These are phyloP conservation scores for Poecilobothrus nobilitatus DNA, from an alignment of 2,888 invertebrate genomes.

Conservation along the genomic window DNA sequence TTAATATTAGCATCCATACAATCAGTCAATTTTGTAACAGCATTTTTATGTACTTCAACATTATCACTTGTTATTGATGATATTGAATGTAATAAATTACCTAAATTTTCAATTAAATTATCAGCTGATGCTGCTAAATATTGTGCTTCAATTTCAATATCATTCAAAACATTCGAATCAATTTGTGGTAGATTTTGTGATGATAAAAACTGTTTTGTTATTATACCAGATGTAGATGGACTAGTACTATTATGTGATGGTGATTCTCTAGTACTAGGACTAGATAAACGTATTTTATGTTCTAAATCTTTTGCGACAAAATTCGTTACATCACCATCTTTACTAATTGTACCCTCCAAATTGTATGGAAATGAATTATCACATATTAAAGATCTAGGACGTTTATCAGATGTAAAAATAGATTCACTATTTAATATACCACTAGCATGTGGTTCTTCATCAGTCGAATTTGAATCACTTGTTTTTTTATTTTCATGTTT, in stretches of 20 bases:
- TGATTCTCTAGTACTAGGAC: slow-evolving; percentile 60
- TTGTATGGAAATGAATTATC: slow-evolving; percentile 50
- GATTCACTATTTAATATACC: background rate
- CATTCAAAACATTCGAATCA: slow-evolving; percentile 76
- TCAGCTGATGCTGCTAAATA: slow-evolving; percentile 85
- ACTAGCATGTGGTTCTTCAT: background rate
- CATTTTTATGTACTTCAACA: slow-evolving; percentile 85
- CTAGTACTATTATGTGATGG: slow-evolving; percentile 61
- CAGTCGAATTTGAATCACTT: background rate
- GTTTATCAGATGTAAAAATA: background rate
- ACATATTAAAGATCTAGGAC: slow-evolving; percentile 7
- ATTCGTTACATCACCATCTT: slow-evolving; percentile 80
- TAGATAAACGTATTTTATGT: slow-evolving; percentile 71
- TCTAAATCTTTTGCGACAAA: slow-evolving; percentile 89
- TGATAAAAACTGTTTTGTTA: slow-evolving; percentile 58
- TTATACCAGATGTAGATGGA: slow-evolving; percentile 39
- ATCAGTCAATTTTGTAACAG: slow-evolving; percentile 89
- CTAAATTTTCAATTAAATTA: slow-evolving; percentile 80
- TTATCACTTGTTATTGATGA: slow-evolving; percentile 90
- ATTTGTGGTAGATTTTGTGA: slow-evolving; percentile 65
- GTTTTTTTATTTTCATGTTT: background rate
- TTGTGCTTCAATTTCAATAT: slow-evolving; percentile 83
- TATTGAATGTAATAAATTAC: slow-evolving; percentile 74
- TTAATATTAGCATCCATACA: slow-evolving; percentile 91
- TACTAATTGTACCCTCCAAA: slow-evolving; percentile 70